Percentiles rank a stretch among this genome's conserved stretches.
Evolutionary conservation across 2,888 invertebrate species (phyloP).

Genomic region (Caenorhabditis uteleia): DNA sequence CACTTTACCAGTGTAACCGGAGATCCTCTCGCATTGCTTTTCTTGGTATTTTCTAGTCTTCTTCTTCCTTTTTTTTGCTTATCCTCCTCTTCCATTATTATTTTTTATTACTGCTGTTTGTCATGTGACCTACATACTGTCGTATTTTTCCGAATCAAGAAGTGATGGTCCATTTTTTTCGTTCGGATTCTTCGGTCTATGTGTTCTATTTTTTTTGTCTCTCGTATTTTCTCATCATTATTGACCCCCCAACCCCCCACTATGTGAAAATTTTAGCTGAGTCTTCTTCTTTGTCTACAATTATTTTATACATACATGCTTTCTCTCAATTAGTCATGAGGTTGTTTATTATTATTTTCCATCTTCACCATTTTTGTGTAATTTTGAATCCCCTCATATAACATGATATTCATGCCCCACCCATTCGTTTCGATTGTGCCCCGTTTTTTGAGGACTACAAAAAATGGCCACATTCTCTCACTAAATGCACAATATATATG

Average conservation of each 20-base stretch:
- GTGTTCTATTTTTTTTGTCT: neutral
- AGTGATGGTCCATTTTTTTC: neutral
- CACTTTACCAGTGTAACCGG: no score
- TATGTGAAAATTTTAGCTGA: conserved; percentile 1
- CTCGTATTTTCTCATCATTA: neutral
- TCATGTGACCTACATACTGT: no score
- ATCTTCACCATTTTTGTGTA: no score
- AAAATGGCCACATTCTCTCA: no score
- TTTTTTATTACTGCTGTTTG: conserved; percentile 13
- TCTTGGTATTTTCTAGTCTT: conserved; percentile 6
- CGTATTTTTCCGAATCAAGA: neutral
- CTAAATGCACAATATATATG: no score
- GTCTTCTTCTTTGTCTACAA: no score
- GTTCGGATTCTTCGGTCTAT: neutral
- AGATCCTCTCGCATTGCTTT: conserved; percentile 3
- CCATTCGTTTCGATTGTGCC: no score
- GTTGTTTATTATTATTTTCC: no score
- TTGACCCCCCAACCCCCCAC: neutral
- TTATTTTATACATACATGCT: neutral
- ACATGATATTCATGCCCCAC: no score
- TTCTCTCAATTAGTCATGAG: no score
- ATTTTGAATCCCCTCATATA: no score
- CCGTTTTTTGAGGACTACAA: no score
- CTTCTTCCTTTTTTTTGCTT: conserved; percentile 7
- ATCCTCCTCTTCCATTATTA: conserved; percentile 4